Percentiles rank a stretch among this genome's conserved stretches.
Conservation (phyloP, 2,888 invertebrate species). For the Romanomermis culicivorax region DNA sequence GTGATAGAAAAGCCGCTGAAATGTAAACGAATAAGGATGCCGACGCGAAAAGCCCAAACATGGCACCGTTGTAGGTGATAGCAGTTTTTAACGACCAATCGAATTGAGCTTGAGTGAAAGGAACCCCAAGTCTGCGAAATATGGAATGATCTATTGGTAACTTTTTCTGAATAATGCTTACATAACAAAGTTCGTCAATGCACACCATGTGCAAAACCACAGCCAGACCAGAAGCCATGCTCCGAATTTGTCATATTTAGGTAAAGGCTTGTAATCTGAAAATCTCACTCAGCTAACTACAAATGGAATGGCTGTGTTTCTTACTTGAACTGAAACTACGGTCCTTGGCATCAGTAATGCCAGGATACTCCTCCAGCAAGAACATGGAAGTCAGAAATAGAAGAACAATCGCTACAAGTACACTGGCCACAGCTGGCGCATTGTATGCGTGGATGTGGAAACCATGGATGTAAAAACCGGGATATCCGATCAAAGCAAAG, state of each 20-base stretch:
- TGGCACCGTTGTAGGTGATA: not conserved
- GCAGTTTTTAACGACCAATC: not conserved
- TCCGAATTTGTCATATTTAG: not conserved
- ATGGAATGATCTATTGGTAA: not conserved
- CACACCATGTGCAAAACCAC: not conserved
- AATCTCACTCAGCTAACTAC: not conserved
- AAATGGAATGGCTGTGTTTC: not conserved
- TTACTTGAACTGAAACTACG: too few relatives aligned
- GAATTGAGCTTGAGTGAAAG: not conserved
- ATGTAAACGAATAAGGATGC: not conserved
- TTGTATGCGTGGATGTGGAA: not conserved
- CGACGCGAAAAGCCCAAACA: not conserved
- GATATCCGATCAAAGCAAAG: slow-evolving; percentile 1
- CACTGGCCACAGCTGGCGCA: not conserved
- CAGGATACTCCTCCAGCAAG: not conserved
- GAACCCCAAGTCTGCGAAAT: not conserved
- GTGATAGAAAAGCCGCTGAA: too few relatives aligned
- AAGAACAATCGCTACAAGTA: not conserved
- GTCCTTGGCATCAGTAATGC: too few relatives aligned
- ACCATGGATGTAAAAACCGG: not conserved
- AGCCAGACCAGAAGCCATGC: not conserved
- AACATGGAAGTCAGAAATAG: not conserved
- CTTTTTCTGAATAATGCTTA: not conserved
- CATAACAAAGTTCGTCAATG: not conserved
- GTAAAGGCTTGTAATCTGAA: not conserved